phyloP scores from a whole-genome alignment of 23 tunicate genomes.

The Botrylloides violaceus region DNA sequence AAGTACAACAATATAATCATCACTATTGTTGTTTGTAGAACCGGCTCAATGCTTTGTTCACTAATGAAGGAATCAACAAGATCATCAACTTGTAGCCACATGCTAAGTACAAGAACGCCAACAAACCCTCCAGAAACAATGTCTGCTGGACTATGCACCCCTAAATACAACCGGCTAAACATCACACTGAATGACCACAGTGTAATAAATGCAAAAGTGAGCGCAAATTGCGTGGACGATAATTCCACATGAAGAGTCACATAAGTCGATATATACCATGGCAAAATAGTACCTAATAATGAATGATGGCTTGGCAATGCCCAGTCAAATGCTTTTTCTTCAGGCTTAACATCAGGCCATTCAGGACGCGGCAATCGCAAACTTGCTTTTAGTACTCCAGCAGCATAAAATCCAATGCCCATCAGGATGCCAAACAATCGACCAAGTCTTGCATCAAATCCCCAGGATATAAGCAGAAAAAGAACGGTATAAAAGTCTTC shows the following conservation, averaged over 20 bases:
- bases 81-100: conserved; percentile 95
- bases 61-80: conserved; percentile 78
- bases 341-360: conserved; percentile 65
- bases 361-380: conserved; percentile 93
- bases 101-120: conserved; percentile 78
- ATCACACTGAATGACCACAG: conserved; percentile 95
- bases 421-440: conserved; percentile 78
- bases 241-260: conserved; percentile 61
- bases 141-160: conserved; percentile 99
- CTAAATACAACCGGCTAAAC: conserved; percentile 87
- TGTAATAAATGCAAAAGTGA: conserved; percentile 53
- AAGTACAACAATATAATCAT: conserved; percentile 42
- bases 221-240: conserved; percentile 34
- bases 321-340: conserved; percentile 98
- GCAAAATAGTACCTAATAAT: conserved; percentile 78
- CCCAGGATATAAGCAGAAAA: conserved; percentile 59
- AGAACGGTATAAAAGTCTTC: conserved; percentile 93
- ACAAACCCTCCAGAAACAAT: conserved; percentile 96
- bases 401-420: conserved; percentile 77
- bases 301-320: conserved; percentile 98
- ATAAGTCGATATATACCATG: conserved; percentile 98
- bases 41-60: conserved; percentile 69
- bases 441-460: conserved; percentile 75
- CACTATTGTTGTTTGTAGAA: conserved; percentile 22
- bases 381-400: conserved; percentile 74